These are phyloP conservation scores for Luperina testacea DNA, from an alignment of 2,888 invertebrate species.

Conservation along the genomic window DNA sequence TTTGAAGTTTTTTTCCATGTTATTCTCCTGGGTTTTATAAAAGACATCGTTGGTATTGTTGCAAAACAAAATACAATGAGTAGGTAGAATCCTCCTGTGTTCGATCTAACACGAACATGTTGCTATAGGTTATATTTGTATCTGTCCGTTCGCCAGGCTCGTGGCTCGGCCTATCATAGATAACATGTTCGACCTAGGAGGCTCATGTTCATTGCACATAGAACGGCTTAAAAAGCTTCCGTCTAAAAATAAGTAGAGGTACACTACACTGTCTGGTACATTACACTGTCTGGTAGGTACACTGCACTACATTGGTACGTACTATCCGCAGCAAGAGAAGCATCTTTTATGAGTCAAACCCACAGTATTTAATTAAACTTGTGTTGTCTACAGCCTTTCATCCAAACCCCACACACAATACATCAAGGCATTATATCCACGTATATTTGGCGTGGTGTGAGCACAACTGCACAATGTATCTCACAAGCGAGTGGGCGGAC, in stretches of 20 bases:
- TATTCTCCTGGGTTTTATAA: neutral
- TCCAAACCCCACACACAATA: slow-evolving; percentile 18
- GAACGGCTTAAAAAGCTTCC: neutral
- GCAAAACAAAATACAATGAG: neutral
- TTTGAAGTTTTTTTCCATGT: neutral
- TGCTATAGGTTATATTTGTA: neutral
- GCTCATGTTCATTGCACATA: neutral
- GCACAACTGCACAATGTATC: slow-evolving; percentile 51
- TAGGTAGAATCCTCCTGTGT: neutral
- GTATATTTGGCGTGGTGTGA: slow-evolving; percentile 33
- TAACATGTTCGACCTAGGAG: neutral
- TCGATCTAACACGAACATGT: neutral
- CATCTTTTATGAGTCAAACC: neutral
- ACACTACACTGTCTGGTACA: too few relatives aligned
- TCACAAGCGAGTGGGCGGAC: slow-evolving; percentile 69
- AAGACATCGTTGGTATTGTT: neutral
- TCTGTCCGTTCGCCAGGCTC: neutral
- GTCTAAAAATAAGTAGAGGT: neutral
- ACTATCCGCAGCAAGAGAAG: neutral
- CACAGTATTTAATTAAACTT: neutral
- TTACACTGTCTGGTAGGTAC: too few relatives aligned
- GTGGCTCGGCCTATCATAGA: neutral
- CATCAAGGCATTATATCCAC: slow-evolving; percentile 33
- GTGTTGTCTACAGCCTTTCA: slow-evolving; percentile 4
- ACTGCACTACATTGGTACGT: too few relatives aligned